These are phyloP conservation scores for Corvus cornix DNA, from an alignment of 2,113 vertebrate genomes.

Conservation along the genomic window DNA sequence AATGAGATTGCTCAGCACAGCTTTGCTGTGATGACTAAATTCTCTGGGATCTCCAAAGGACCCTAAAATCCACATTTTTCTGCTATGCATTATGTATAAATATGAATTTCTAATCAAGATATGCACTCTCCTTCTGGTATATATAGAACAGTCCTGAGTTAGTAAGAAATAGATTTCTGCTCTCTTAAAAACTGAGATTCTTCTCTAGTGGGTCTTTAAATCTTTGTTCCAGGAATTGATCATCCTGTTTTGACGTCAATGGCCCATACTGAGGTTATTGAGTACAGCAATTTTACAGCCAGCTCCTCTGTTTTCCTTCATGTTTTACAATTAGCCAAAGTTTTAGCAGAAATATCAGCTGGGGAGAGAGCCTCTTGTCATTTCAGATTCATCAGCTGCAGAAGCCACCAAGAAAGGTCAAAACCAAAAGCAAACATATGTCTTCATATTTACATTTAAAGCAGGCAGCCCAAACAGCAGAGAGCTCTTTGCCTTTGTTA, in stretches of 20 bases:
- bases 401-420: constrained; percentile 25
- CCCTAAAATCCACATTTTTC: not conserved
- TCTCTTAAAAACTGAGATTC: constrained; percentile 26
- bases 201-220: constrained; percentile 39
- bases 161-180: not conserved
- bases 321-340: constrained; percentile 37
- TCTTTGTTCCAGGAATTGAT: constrained; percentile 33
- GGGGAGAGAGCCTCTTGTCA: not conserved
- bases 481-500: constrained; percentile 12
- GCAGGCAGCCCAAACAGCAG: not conserved
- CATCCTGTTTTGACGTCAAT: constrained; percentile 22
- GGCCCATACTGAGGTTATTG: constrained; percentile 17
- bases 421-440: constrained; percentile 27
- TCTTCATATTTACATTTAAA: constrained; percentile 54
- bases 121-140: not conserved
- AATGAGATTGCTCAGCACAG: not conserved
- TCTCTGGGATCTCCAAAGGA: constrained; percentile 9
- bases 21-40: not conserved
- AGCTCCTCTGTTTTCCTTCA: constrained; percentile 5
- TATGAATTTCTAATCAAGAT: constrained; percentile 12
- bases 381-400: constrained; percentile 14
- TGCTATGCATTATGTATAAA: not conserved
- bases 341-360: constrained; percentile 24
- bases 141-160: not conserved
- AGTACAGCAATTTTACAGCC: constrained; percentile 15